Base-by-base conservation (phyloP, 2,797 vertebrate genomes). In the Choloepus didactylus region DNA sequence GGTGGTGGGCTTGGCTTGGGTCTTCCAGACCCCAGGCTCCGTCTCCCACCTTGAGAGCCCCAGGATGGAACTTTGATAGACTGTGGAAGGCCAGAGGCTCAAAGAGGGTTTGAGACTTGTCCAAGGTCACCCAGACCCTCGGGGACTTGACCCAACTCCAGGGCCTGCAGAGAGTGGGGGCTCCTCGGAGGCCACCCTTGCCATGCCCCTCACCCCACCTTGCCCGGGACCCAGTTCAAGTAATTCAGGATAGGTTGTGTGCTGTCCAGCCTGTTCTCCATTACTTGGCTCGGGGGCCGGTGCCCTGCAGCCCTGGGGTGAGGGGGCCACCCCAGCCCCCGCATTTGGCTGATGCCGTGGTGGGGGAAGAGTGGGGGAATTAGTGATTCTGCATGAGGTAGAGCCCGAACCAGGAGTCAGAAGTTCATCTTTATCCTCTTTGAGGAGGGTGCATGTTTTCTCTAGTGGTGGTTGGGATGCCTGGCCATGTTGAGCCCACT, bases 241-340 rank as follows among this genome's bases (percentile, higher is more conserved):
- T 99, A 99, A 99, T 99, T 99, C 99, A 99, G 99, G 99, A 99
- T 99, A 99, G 99, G 99, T 99, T 99, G 99, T 99, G 98, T 98
- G 97, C 98, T 98, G 98, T 99, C 96, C 99, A 99, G 99, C 99
- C 99, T 99, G 99, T 99, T 99, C 99, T 96, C 96, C 99, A 99
- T 99, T 98, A 99, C 99, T 99, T 99, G 99, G 99, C 98, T 99
- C 99, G 98, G 99, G 99, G 99, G 98, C 98, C 59, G 95, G 98
- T 98, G 96, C 23, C 41, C 92, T 15, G 5, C 98, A 93, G 85
- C 97, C 66, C 94, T 86, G 94, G 96, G 97, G 95, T 95, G 60
- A 97, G 95, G 95, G 92, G 95, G 87, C 83, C 72, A 72, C 77
- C 89, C 35, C 31, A 38, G 95, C 95, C 96, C 60, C 69, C 54